Evolutionary conservation across 2,888 invertebrate genomes (phyloP), one percentile per base, ranked within the genome.

Genomic region (Fabriciana adippe): DNA sequence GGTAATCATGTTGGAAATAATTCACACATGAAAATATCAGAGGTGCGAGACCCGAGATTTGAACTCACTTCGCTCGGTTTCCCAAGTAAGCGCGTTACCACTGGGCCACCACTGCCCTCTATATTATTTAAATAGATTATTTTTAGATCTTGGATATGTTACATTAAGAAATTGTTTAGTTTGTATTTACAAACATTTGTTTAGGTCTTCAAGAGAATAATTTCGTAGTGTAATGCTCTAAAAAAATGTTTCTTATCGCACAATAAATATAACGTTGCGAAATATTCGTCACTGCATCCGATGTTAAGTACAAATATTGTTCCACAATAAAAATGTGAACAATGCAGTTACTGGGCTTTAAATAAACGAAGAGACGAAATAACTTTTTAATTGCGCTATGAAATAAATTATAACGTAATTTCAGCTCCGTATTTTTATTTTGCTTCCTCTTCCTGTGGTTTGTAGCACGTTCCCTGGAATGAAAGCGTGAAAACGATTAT

Each of bases 401-500:
- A 65, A 56, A 64, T 67, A 62, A 71, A 68, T 64, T 68, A 63
- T 63, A 64, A 62, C n/a, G 53, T 64, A 66, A 64, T 68, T 65
- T 63, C 50, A 55, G 48, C 47, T 55, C 45, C 51, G 63, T 64
- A 60, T 60, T 65, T 70, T 67, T 54, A 70, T 63, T 64, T 68
- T 18, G 16, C 21, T 50, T 62, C 31, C 55, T 60, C 62, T 66
- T 56, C 62, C 35, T 61, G 72, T 51, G 66, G 66, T 66, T 67
- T 60, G 63, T 65, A 63, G 65, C 56, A 55, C 63, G 55, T 67
- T 67, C 66, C 65, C 57, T 56, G 57, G 55, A 63, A 56, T 35
- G 57, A 65, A 66, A 62, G 69, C 68, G 51, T 56, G 68, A 54
- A 63, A 73, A 65, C 56, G 66, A 72, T 70, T 67, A 70, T 67